Percentiles rank a stretch among this genome's conserved stretches.
These are phyloP conservation scores for Sebastes jordani DNA, from an alignment of 2,797 vertebrate genomes.

Conservation along the genomic window DNA sequence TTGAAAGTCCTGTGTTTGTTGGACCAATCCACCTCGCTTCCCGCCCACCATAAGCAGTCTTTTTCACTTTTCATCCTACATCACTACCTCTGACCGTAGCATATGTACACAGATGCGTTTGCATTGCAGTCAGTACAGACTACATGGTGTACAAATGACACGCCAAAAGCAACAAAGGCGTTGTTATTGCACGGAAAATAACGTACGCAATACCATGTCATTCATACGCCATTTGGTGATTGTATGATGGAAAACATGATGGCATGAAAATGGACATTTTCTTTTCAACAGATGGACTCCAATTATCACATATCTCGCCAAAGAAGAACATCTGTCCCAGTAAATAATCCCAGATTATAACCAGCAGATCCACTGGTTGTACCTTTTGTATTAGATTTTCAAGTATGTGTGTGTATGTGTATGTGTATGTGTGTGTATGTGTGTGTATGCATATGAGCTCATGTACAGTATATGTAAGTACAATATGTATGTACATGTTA, in stretches of 20 bases:
- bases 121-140: no score
- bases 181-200: no score
- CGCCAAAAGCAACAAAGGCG: no score
- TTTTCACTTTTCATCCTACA: no score
- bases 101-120: no score
- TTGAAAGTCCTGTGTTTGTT: no score
- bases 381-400: background rate
- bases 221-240: no score
- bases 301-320: background rate
- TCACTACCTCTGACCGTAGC: no score
- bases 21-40: no score
- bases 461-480: background rate
- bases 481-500: background rate
- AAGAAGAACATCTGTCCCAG: background rate
- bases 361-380: background rate
- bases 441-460: background rate
- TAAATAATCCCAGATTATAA: background rate
- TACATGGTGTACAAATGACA: no score
- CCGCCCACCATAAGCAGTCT: rapidly evolving
- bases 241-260: background rate
- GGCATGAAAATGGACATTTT: background rate
- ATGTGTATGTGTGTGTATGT: background rate
- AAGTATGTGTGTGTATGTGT: background rate
- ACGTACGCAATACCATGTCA: no score
- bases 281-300: constrained; percentile 6